Base-by-base conservation (phyloP, 2,113 vertebrate genomes). In the Petroica traversi region DNA sequence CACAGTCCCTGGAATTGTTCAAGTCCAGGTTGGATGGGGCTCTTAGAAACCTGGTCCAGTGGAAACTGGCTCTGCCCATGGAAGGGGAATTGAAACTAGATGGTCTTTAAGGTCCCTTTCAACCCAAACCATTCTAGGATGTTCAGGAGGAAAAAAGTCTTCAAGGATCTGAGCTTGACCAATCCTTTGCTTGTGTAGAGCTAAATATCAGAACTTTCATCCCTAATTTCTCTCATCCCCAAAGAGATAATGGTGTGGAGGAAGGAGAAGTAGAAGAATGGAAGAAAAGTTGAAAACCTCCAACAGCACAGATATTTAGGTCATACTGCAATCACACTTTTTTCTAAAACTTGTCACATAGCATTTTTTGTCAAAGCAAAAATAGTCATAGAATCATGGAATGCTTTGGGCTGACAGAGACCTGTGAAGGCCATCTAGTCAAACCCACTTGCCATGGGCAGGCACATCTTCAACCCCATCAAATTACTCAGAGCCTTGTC, bases 361-460 rank as follows among this genome's bases (percentile, higher is more conserved):
- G 9, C 13, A 20, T 63, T 57, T 48, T 7, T n/a, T 14, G 63
- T 9, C 4, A 43, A 59, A 89, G 13, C 13, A 81, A 85, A 84
- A 85, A 22, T 26, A 26, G 20, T 68, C 17, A 58, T 8, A 51
- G 20, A 55, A 38, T 52, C 23, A 23, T 13, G 8, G 58, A 72
- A 48, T 5, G 5, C 13, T 62, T 92, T 66, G 36, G 6, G 6
- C 18, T 85, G 62, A 6, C 71, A 85, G 9, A 22, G 3, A 61
- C 4, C 14, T 51, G 34, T 26, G 40, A 16, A 69, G 4, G 8
- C 1, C 12, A 20, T 10, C 41, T 22, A 45, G 22, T 36, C 33
- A 25, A 93, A 26, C 0, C 1, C 1, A 34, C 6, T 36, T 26
- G 6, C 46, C 6, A 7, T 12, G 11, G 8, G 2, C 48, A 89